Evolutionary conservation across 2,888 invertebrate species (phyloP), one percentile per base, ranked within the genome.

Genomic region (Brenthis hecate): DNA sequence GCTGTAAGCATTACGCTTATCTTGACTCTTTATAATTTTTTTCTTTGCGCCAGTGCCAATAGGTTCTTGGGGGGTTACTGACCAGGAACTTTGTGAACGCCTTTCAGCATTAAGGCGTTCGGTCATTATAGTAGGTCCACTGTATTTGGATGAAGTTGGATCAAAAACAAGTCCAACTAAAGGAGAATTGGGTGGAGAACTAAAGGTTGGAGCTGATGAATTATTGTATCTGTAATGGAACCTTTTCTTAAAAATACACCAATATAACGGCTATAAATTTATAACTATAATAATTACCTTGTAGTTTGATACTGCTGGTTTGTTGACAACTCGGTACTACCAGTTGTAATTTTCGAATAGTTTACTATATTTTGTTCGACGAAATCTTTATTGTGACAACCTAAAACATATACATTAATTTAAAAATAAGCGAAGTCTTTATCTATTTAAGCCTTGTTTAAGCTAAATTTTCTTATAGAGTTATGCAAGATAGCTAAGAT

Each of bases 21-120:
- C 91, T 65, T 91, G 91, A 74, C 81, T 89, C 78, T 92, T 92
- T 11, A 92, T 86, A 66, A 92, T 92, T 81, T 92, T 92, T 80
- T 92, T 92, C 78, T 90, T 92, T 5, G 90, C 91, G 11, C 92
- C 92, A 23, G 91, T 91, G n/a, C 92, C 92, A 57, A 92, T 92
- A 0, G 92, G 92, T 74, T 92, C 92, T 76, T 90, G 91, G 72
- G 85, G 89, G 55, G 87, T 79, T 28, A 83, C 75, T 1, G 88
- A 85, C 90, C 91, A 90, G 63, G 89, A 83, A 75, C 82, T 87
- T 69, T 88, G 90, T 0, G 87, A 83, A 56, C 89, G 88, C 73
- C 88, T 84, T n/a, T 92, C 92, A 32, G 82, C 64, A 69, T 80
- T 85, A 28, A 82, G 74, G 56, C 89, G 83, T 61, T 90, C 91